Evolutionary conservation across 37 sponge, comb jelly and placozoan genomes (phyloP).

Genomic region (Tethya wilhelma): DNA sequence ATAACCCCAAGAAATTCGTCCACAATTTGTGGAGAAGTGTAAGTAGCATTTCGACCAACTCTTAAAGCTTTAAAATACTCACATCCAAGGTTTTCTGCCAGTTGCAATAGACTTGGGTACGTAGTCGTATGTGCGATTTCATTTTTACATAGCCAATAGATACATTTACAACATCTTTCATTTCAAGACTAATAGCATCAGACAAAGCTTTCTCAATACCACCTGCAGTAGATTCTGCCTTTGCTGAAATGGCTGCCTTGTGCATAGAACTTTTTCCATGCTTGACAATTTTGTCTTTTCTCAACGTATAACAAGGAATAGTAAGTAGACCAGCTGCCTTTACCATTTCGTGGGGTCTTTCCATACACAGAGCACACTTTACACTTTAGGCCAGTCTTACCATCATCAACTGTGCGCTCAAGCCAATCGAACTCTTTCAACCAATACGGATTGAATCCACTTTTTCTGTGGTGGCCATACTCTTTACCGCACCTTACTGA

Average conservation of each 20-base stretch:
- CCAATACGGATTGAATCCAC: background rate
- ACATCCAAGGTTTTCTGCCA: too few relatives aligned
- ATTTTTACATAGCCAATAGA: background rate
- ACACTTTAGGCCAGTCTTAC: background rate
- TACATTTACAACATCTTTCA: background rate
- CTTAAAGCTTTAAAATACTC: too few relatives aligned
- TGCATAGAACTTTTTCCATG: background rate
- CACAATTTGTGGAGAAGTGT: too few relatives aligned
- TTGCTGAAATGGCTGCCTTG: background rate
- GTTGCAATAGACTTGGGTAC: background rate
- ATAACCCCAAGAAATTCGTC: too few relatives aligned
- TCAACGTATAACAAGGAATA: background rate
- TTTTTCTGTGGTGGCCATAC: background rate
- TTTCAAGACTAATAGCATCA: background rate
- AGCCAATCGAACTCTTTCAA: background rate
- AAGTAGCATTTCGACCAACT: too few relatives aligned
- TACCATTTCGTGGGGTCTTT: background rate
- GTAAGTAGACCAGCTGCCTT: background rate
- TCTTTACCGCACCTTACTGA: background rate
- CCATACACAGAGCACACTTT: background rate
- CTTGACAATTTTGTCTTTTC: background rate
- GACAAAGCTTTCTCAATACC: background rate
- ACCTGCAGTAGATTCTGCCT: background rate
- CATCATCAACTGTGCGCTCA: background rate
- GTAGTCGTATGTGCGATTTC: background rate